Evolutionary conservation across 2,113 vertebrate species (phyloP).

Genomic region (Oophaga pumilio): DNA sequence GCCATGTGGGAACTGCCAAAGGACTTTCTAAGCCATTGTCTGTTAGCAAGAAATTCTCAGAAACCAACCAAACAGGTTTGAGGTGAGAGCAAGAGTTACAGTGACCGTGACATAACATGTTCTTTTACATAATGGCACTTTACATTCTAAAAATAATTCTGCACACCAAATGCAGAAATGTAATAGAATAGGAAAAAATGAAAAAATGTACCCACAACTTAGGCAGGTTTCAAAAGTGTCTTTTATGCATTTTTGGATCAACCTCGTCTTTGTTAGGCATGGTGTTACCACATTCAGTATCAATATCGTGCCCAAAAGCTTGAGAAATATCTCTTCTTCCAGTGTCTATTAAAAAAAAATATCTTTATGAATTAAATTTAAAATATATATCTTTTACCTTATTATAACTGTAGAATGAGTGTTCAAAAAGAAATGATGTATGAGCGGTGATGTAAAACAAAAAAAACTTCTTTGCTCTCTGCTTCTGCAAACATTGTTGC

Average conservation of each 20-base stretch:
- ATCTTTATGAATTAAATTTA: too few species aligned
- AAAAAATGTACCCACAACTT: background rate
- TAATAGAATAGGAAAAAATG: background rate
- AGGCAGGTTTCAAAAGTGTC: background rate
- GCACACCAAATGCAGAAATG: too few species aligned
- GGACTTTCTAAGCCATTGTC: background rate
- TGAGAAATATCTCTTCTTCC: too few species aligned
- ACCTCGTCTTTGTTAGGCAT: background rate
- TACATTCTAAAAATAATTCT: background rate
- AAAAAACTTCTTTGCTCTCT: too few species aligned
- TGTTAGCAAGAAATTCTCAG: background rate
- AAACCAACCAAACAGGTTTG: slow-evolving; percentile 35
- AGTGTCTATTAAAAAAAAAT: too few species aligned
- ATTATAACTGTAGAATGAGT: too few species aligned
- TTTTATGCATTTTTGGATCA: background rate
- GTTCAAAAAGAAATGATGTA: too few species aligned
- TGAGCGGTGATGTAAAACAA: too few species aligned
- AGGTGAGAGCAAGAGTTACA: background rate
- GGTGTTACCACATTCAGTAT: too few species aligned
- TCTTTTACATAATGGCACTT: background rate
- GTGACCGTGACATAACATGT: background rate
- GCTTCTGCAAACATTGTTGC: too few species aligned
- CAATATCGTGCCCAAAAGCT: too few species aligned
- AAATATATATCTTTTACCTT: too few species aligned
- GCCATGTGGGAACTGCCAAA: slow-evolving; percentile 13